Evolutionary conservation across 2,797 vertebrate genomes (phyloP).

Genomic region (Phrynocephalus forsythii): DNA sequence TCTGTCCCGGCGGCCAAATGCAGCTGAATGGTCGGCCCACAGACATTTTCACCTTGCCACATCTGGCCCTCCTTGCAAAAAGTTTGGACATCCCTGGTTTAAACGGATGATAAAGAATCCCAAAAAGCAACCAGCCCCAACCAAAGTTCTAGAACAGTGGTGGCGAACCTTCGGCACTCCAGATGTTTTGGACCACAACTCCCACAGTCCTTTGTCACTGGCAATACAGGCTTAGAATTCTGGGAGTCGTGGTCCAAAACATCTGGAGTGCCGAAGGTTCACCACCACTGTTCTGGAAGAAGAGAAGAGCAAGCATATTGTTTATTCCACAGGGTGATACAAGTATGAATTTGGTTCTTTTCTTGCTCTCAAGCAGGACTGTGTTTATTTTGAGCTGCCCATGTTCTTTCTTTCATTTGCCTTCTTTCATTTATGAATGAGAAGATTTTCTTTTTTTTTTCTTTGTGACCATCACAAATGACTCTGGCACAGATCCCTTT

Average conservation of each 20-base stretch:
- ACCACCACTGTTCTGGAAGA: neutral
- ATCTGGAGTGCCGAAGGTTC: too few species aligned
- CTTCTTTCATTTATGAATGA: slow-evolving; percentile 50
- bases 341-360: neutral
- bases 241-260: too few species aligned
- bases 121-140: neutral
- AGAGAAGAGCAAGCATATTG: neutral
- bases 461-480: slow-evolving; percentile 37
- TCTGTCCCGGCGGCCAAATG: too few species aligned
- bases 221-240: too few species aligned
- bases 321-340: neutral
- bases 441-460: slow-evolving; percentile 65
- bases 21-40: too few species aligned
- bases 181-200: too few species aligned
- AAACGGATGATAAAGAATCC: neutral
- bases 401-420: slow-evolving; percentile 31
- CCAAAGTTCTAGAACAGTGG: neutral
- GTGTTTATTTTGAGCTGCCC: slow-evolving; percentile 56
- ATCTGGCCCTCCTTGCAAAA: too few species aligned
- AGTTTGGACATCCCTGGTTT: too few species aligned
- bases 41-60: too few species aligned
- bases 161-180: too few species aligned
- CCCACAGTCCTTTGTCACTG: too few species aligned
- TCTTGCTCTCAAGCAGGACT: slow-evolving; percentile 37
- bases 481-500: slow-evolving; percentile 62